These are phyloP conservation scores for Geophilus truncorum DNA, from an alignment of 2,888 invertebrate species.

Conservation along the genomic window DNA sequence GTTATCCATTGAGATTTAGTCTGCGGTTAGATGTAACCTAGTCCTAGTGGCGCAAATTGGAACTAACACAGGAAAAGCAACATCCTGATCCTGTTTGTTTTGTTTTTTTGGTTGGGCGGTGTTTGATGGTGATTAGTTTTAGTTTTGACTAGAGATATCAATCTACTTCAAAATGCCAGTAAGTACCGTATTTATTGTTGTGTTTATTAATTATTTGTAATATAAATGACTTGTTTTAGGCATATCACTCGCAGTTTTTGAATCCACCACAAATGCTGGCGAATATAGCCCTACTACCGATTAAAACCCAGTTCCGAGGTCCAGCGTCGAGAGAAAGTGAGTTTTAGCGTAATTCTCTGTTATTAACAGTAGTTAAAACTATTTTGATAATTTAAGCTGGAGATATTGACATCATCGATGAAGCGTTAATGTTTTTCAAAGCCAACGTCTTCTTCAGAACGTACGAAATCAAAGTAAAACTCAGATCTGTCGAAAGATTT, in stretches of 20 bases:
- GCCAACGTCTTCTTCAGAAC: constrained; percentile 99
- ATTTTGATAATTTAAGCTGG: no score
- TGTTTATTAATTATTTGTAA: background rate
- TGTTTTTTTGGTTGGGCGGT: background rate
- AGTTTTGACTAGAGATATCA: background rate
- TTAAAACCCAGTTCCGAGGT: constrained; percentile 84
- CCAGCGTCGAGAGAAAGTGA: constrained; percentile 67
- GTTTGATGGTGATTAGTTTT: background rate
- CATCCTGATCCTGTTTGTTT: no score
- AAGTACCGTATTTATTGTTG: background rate
- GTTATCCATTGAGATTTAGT: background rate
- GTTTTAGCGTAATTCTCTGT: background rate
- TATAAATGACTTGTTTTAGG: constrained; percentile 55
- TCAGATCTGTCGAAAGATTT: no score
- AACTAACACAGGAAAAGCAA: background rate
- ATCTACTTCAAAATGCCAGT: background rate
- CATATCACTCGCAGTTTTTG: constrained; percentile 88
- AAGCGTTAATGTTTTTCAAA: constrained; percentile 94
- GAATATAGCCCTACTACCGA: constrained; percentile 86
- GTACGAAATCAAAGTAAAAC: constrained; percentile 95
- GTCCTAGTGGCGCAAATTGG: background rate
- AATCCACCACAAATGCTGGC: constrained; percentile 69
- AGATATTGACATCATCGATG: constrained; percentile 90
- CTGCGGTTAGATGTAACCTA: background rate
- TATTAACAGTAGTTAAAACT: no score